Base-by-base conservation (phyloP, 2,113 vertebrate species). In the Anguilla rostrata region DNA sequence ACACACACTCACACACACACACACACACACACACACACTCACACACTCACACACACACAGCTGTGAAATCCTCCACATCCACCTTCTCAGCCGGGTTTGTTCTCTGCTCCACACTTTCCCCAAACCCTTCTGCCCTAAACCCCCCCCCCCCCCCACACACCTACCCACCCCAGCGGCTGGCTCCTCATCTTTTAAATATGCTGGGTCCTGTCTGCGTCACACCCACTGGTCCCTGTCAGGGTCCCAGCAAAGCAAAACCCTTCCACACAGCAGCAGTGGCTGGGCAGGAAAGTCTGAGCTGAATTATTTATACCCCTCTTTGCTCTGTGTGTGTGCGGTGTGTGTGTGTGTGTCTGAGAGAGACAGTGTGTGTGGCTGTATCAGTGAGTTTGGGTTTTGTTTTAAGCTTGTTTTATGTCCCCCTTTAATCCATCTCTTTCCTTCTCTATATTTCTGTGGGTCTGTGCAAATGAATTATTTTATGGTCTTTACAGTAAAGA, bases 231-330 rank as follows among this genome's bases (percentile, higher is more conserved):
- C 81, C 84, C 84, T 80, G 84, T 40, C 46, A 80, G 78, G 9
- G 29, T 85, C 78, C 46, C 84, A 49, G 41, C 66, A 85, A 40
- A 53, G 39, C 84, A 85, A 63, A 79, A 85, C 49, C 49, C 84
- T 78, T n/a, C 75, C 34, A 78, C n/a, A 39, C 66, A 79, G 78
- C 84, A 79, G 84, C 71, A 71, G 29, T 20, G 39, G 14, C 11
- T 16, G 66, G 79, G 43, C 9, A 60, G 18, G 75, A 18, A 78
- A 80, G 14, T 57, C 34, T 39, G 41, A 2, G 29, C 29, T 79
- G 34, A 79, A 80, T 80, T 39, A 85, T 85, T 79, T 80, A 79
- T 80, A 78, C 29, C 26, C 16, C 40, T 40, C 56, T 78, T 15
- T 14, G 34, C 8, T 29, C 1, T 75, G 66, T 75, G 66, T 75